Conservation (phyloP, 1,140 invertebrate genomes). For the Sitophilus oryzae region DNA sequence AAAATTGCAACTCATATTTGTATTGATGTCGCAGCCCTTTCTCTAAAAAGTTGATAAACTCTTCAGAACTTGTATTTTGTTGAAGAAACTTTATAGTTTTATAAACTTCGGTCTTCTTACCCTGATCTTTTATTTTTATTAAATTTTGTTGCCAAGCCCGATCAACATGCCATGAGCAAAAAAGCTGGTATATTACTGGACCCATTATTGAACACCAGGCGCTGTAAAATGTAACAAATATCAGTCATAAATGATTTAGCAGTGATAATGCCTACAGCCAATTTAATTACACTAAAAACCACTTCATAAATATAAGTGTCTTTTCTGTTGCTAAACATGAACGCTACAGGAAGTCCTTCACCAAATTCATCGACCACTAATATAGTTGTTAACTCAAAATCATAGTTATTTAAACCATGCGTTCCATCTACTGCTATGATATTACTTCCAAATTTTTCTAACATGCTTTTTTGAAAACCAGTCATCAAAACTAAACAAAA, state of each 20-base stretch:
- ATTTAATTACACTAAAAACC: conserved; percentile 10
- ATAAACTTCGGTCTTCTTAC: too few relatives aligned
- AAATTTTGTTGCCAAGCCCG: too few relatives aligned
- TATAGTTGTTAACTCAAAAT: conserved; percentile 23
- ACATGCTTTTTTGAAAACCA: conserved; percentile 9
- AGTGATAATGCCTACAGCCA: background rate
- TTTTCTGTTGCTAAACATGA: conserved; percentile 20
- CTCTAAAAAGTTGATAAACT: too few relatives aligned
- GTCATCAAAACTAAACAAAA: conserved; percentile 12
- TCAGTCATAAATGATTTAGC: conserved; percentile 26
- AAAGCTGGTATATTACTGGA: background rate
- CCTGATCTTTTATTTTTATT: too few relatives aligned
- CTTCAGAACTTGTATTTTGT: too few relatives aligned
- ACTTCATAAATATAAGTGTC: conserved; percentile 13
- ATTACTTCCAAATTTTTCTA: conserved; percentile 23
- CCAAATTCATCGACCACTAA: conserved; percentile 26
- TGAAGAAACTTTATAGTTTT: too few relatives aligned
- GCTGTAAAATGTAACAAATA: conserved; percentile 15
- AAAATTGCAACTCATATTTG: too few relatives aligned
- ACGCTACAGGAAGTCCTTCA: conserved; percentile 20
- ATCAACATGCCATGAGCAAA: conserved; percentile 1
- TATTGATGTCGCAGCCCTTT: too few relatives aligned
- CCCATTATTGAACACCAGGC: conserved; percentile 9
- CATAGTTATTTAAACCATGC: conserved; percentile 20
- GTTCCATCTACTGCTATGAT: conserved; percentile 19